Evolutionary conservation across 2,797 vertebrate genomes (phyloP), one percentile per base, ranked within the genome.

Genomic region (Clarias fuscus): DNA sequence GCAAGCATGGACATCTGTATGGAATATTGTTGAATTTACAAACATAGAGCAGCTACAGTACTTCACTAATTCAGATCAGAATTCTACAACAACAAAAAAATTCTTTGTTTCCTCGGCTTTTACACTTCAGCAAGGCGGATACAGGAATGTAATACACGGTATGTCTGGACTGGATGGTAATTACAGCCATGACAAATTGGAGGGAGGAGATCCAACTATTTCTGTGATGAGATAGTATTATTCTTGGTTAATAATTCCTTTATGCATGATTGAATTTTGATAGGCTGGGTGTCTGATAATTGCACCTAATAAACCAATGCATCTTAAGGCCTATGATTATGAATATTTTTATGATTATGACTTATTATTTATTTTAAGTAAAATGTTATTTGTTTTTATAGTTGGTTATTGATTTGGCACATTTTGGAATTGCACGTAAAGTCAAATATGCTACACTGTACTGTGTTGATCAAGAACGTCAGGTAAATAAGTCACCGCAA

Each of bases 201-300:
- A 89, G 83, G 84, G 68, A 89, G 87, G 82, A 88, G 85, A 90
- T 87, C 84, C 84, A 84, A 88, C 86, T 84, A 87, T 89, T 90
- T 88, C 87, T 88, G 90, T 90, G 90, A 89, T 89, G 87, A 90
- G 87, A 90, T 86, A 89, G 86, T 89, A 89, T 91, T 91, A 85
- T 91, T 88, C 85, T 89, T 88, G 85, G 85, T 90, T 89, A 91
- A 89, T 88, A 85, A 89, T 90, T 86, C 84, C 84, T 91, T 91
- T 90, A 88, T 91, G 91, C 88, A 88, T 90, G 90, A 91, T 90
- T 90, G 90, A 89, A 90, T 89, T 91, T 89, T 88, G 88, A 89
- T 91, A 89, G 89, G 75, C 89, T 90, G 89, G 71, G 84, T 88
- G 87, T 61, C 90, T 91, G 88, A 91, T 89, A 89, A 90, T 90